phyloP scores from a whole-genome alignment of 1,140 invertebrate genomes.

The Papilio xuthus region DNA sequence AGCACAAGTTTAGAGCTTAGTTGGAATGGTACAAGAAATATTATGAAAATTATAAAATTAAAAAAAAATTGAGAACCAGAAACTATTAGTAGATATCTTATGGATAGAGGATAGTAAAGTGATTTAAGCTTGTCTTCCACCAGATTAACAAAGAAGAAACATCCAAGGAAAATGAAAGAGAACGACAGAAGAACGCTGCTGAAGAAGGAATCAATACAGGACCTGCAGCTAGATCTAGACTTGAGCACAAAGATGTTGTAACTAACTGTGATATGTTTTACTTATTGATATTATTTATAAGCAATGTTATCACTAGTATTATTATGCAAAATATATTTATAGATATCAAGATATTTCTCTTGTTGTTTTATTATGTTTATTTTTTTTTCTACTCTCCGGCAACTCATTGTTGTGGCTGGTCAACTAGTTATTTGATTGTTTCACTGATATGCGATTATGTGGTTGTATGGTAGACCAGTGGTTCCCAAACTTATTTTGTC shows the following conservation, averaged over 20 bases:
- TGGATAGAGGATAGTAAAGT: too few species aligned
- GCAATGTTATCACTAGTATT: conserved; percentile 57
- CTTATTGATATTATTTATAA: conserved; percentile 62
- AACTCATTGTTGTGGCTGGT: too few species aligned
- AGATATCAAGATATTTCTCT: conserved; percentile 44
- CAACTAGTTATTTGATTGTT: too few species aligned
- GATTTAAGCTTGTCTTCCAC: conserved; percentile 37
- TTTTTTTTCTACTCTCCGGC: too few species aligned
- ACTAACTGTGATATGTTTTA: conserved; percentile 71
- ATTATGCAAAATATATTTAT: conserved; percentile 75
- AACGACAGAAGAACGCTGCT: conserved; percentile 81
- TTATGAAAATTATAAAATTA: too few species aligned
- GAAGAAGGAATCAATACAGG: conserved; percentile 81
- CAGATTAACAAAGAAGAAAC: conserved; percentile 81
- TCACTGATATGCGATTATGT: too few species aligned
- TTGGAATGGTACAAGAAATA: too few species aligned
- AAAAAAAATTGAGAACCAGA: too few species aligned
- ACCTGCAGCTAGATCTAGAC: conserved; percentile 75
- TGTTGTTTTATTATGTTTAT: conserved; percentile 40
- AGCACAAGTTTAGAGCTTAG: too few species aligned
- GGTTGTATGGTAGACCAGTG: too few species aligned
- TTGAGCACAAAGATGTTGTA: conserved; percentile 78
- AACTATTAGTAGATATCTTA: too few species aligned
- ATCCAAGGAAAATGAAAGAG: conserved; percentile 83
- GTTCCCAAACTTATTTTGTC: too few species aligned